These are phyloP conservation scores for Dasypolia templi DNA, from an alignment of 2,888 invertebrate species.

Conservation along the genomic window DNA sequence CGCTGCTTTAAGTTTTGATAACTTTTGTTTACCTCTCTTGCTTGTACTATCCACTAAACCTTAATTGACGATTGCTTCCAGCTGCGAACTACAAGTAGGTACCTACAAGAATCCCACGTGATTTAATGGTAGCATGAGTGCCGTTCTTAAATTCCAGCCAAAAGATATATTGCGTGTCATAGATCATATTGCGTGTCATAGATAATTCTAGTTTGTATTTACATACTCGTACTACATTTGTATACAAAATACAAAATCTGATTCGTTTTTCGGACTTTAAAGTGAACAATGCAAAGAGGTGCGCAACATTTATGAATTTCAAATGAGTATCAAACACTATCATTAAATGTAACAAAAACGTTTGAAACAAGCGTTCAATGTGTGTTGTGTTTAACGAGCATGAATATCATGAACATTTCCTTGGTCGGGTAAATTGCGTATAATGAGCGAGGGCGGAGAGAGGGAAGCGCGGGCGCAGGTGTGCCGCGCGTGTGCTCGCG, in stretches of 20 bases:
- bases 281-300: background rate
- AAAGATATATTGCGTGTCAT: background rate
- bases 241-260: background rate
- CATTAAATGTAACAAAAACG: conserved; percentile 52
- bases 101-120: background rate
- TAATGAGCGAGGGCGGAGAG: conserved; percentile 83
- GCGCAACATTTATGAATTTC: background rate
- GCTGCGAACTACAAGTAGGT: background rate
- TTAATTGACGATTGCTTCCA: background rate
- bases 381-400: conserved; percentile 82
- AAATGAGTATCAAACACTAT: conserved; percentile 22
- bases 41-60: background rate
- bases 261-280: background rate
- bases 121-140: no score
- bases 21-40: background rate
- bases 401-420: conserved; percentile 85
- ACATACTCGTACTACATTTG: background rate
- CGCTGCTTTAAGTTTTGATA: background rate
- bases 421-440: conserved; percentile 83
- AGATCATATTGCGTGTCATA: background rate
- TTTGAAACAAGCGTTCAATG: conserved; percentile 80
- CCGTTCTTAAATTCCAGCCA: background rate
- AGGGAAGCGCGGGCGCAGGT: conserved; percentile 80
- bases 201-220: background rate
- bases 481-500: conserved; percentile 78